Evolutionary conservation across 2,113 vertebrate genomes (phyloP), one percentile per base, ranked within the genome.

Genomic region (Mustela lutreola): DNA sequence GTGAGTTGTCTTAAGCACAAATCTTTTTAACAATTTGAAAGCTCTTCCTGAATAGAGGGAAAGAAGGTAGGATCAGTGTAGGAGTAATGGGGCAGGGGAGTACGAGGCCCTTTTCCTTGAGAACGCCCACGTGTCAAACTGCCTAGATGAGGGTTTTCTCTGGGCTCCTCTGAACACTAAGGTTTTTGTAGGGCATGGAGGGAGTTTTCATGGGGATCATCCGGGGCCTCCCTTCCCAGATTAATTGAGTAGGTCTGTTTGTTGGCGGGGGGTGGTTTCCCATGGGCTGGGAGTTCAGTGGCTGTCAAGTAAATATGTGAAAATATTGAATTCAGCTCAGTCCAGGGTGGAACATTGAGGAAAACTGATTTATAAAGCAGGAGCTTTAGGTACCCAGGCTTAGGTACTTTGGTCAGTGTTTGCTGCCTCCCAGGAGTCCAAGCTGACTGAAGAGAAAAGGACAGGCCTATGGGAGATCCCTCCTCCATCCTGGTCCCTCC

Each of bases 31-130:
- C 50, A 53, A 53, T 16, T 16, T 16, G 4, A 53, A 53, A 53
- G 15, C 14, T 99, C 96, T 99, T 99, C 79, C 99, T 99, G 98
- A 3, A 45, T 58, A 0, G 15, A 50, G 22, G 9, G 36, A 60
- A 45, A 31, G 5, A 22, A 48, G 56, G 53, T 48, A 19, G 65
- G 39, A 33, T 19, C 39, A 92, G 84, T 94, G 24, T 5, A 19
- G 22, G 63, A 53, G 36, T 31, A 39, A 5, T 12, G 31, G 22
- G 53, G 45, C 39, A 33, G 16, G 15, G 31, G 28, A 60, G 8
- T 36, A 10, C 5, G n/a, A 67, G 48, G 36, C 15, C 39, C 11
- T 39, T 75, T 48, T 48, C 10, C 45, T 18, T 48, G 28, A 73
- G 53, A 36, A 33, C 33, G 7, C 67, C 9, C 15, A 48, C 6